Percentiles rank a stretch among this genome's conserved stretches.
These are phyloP conservation scores for Rhynchophorus ferrugineus DNA, from an alignment of 1,140 invertebrate species.

Conservation along the genomic window DNA sequence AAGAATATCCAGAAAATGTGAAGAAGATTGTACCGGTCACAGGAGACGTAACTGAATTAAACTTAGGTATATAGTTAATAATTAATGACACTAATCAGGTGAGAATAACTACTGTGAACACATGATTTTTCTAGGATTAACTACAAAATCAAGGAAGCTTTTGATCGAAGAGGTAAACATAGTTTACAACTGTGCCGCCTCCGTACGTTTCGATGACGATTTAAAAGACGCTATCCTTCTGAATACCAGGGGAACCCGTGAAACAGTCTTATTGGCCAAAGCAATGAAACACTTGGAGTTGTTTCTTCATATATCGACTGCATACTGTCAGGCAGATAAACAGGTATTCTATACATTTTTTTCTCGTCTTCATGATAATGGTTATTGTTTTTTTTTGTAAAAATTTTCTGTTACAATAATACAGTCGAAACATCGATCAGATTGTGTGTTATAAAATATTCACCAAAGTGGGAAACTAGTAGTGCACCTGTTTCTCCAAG, in stretches of 20 bases:
- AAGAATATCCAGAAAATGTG: constrained; percentile 44
- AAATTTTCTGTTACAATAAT: constrained; percentile 2
- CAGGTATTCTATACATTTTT: no score
- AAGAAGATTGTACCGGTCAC: constrained; percentile 68
- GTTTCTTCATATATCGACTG: constrained; percentile 78
- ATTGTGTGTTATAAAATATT: no score
- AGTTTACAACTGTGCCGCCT: constrained; percentile 91
- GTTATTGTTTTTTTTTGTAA: no score
- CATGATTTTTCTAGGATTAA: constrained; percentile 25
- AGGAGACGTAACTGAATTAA: constrained; percentile 66
- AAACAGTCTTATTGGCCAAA: constrained; percentile 47
- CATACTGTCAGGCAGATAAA: constrained; percentile 69
- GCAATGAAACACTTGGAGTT: constrained; percentile 53
- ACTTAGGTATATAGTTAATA: constrained; percentile 45
- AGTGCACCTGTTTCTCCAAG: no score
- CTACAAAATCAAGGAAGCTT: constrained; percentile 45
- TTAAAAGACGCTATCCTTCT: constrained; percentile 52
- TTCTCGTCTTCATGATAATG: no score
- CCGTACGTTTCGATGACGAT: constrained; percentile 76
- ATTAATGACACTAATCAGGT: constrained; percentile 28
- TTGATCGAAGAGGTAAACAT: constrained; percentile 68
- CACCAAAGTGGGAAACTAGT: no score
- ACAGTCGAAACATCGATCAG: no score
- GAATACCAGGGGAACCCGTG: constrained; percentile 50
- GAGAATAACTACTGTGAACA: no score